Evolutionary conservation across 2,888 invertebrate genomes (phyloP).

Genomic region (Ectemnius cavifrons): DNA sequence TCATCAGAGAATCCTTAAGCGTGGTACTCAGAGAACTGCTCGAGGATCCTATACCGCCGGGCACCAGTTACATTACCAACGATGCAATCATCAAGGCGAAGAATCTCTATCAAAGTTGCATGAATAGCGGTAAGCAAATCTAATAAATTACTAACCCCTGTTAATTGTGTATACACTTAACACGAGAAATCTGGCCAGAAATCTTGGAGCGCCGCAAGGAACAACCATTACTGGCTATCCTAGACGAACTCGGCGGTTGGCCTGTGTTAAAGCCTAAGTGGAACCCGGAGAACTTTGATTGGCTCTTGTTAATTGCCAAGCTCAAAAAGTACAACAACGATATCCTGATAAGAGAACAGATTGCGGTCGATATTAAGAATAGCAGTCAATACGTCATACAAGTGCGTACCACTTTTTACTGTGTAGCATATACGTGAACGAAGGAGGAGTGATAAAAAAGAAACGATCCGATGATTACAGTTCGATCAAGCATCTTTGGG

Average conservation of each 20-base stretch:
- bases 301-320: conserved; percentile 86
- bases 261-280: conserved; percentile 86
- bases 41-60: conserved; percentile 78
- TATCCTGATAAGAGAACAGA: conserved; percentile 91
- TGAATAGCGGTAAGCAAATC: conserved; percentile 82
- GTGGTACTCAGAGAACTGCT: conserved; percentile 84
- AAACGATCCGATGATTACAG: conserved; percentile 76
- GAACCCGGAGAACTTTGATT: conserved; percentile 84
- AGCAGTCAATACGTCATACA: conserved; percentile 93
- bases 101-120: conserved; percentile 91
- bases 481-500: conserved; percentile 90
- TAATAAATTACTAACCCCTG: background rate
- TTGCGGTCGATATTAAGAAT: conserved; percentile 95
- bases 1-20: conserved; percentile 90
- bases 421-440: too few relatives aligned
- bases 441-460: background rate
- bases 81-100: conserved; percentile 90
- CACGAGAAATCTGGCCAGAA: conserved; percentile 75
- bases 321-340: conserved; percentile 91
- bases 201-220: conserved; percentile 85
- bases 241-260: conserved; percentile 92
- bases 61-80: conserved; percentile 66
- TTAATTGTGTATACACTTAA: conserved; percentile 3
- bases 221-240: conserved; percentile 84
- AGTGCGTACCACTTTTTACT: conserved; percentile 73